Base-by-base conservation (phyloP, 2,888 invertebrate genomes). In the Vannuccia rotundouncinata region DNA sequence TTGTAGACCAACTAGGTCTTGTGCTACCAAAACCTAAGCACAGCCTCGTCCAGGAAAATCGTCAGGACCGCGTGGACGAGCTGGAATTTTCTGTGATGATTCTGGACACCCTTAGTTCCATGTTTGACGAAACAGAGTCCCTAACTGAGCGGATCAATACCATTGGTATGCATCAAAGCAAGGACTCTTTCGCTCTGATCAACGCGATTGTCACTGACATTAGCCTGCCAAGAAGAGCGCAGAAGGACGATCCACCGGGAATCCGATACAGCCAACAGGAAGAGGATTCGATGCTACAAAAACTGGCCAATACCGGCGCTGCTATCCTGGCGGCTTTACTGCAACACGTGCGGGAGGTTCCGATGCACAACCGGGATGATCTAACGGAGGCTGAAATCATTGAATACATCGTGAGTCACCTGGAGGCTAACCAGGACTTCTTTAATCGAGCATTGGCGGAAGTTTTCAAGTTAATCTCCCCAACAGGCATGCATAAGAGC, bases 111-210 rank as follows among this genome's bases (percentile, higher is more conserved):
- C 81, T 87, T 31, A 84, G 84, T 81, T 82, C 85, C 75, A 86
- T 86, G 86, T 85, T 87, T 79, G 83, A 86, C 29, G 87, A 87
- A 82, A 85, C 86, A 1, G 87, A 87, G 82, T 84, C 85, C 60
- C 84, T 86, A 5, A 84, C 85, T 25, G 83, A 83, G 2, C 84
- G 86, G 31, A 45, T 29, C 29, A 45, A 66, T 45, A 29, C 31
- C 17, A 59, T 29, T 60, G 59, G 22, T 25, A n/a, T 29, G 80
- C 80, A 0, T 81, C 84, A 85, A 31, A 86, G 86, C 0, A 84
- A 84, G 45, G 83, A 83, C 28, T 83, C 85, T 1, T 83, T 83
- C 30, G 85, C 85, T 25, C 83, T 87, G 22, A 77, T 86, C 31
- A 84, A 83, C 81, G 83, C 85, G 13, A 79, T 87, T 73, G 85